phyloP scores from a whole-genome alignment of 2,888 invertebrate genomes.

The Serripes groenlandicus region DNA sequence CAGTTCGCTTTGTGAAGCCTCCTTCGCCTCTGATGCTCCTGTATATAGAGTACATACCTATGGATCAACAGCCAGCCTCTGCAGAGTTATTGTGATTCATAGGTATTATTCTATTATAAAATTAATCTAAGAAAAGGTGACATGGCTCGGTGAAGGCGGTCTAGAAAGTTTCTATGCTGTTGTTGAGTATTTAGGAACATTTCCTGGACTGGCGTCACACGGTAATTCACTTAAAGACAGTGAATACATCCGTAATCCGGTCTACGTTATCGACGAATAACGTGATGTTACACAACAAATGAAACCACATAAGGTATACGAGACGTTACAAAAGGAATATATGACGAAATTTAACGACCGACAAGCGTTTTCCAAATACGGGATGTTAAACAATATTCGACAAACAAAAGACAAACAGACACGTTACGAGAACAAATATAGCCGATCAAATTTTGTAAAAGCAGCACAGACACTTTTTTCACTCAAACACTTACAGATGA shows the following conservation, averaged over 20 bases:
- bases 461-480: slow-evolving; percentile 27
- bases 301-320: slow-evolving; percentile 4
- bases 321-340: not conserved
- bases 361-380: slow-evolving; percentile 1
- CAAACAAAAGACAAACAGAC: not conserved
- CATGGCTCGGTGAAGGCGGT: too few species aligned
- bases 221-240: not conserved
- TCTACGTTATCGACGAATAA: not conserved
- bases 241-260: slow-evolving; percentile 3
- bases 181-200: too few species aligned
- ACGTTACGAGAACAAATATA: slow-evolving; percentile 20
- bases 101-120: slow-evolving; percentile 40
- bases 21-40: too few species aligned
- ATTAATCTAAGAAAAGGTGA: too few species aligned
- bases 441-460: slow-evolving; percentile 54
- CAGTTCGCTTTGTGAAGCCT: too few species aligned
- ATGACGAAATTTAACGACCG: slow-evolving; percentile 3
- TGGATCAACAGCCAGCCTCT: not conserved
- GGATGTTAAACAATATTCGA: not conserved
- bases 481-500: slow-evolving; percentile 41
- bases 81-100: not conserved
- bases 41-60: not conserved
- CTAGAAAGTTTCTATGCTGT: too few species aligned
- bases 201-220: slow-evolving; percentile 15
- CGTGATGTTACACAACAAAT: not conserved